Base-by-base conservation (phyloP, 2,113 vertebrate species). In the Hymenochirus boettgeri region DNA sequence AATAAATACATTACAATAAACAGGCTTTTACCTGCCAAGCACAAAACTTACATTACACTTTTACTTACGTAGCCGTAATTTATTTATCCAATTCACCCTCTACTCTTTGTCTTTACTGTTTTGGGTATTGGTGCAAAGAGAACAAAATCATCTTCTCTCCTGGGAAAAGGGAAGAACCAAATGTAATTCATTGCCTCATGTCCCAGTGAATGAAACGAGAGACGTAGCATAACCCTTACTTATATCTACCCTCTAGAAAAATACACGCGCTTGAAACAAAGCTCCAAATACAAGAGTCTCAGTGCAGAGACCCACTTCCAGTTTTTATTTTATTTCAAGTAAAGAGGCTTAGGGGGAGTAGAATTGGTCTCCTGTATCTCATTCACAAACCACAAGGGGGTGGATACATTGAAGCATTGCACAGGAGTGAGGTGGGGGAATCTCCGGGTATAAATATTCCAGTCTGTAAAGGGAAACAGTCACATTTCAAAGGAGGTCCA, bases 371-470 rank as follows among this genome's bases (percentile, higher is more conserved):
- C 42, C 46, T 51, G 63, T 35, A n/a, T 57, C 18, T 51, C 64
- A 66, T 26, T 29, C 53, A 57, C 39, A 27, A 67, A 52, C 23
- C 46, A 29, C 59, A 56, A 67, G 56, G 64, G 64, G 64, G 64
- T 67, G 64, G 56, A 59, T 52, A 67, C 64, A 58, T 46, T 42
- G 22, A 19, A 59, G 56, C 64, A 67, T 42, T 52, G 2, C 11
- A 57, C 22, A 18, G 8, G 54, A 55, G 63, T 66, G 55, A 66
- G 63, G 63, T 58, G 63, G 55, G 64, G 64, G 64, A 52, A 23
- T 39, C 18, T 26, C 13, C 42, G 64, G 15, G 56, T 67, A 67
- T 67, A 67, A 59, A 67, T 67, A 67, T 59, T 52, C 24, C 62
- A 31, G 53, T 31, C 22, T 24, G 22, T 15, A 37, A 46, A 25